Base-by-base conservation (phyloP, 2,888 invertebrate genomes). In the Smittia aterrima region DNA sequence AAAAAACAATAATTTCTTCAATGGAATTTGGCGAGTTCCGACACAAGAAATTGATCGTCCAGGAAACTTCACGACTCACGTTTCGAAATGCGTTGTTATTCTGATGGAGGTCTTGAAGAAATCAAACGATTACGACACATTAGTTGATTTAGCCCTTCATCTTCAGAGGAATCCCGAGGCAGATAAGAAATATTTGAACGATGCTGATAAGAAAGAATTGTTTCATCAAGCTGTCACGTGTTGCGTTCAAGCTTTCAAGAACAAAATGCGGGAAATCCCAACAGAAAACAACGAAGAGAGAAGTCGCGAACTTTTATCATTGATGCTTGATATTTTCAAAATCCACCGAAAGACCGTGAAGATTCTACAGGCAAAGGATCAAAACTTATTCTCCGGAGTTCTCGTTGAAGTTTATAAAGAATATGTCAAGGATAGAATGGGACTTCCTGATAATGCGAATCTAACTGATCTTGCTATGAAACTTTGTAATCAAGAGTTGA, bases 1-100 rank as follows among this genome's bases (percentile, higher is more conserved):
- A 70, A 96, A 92, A 82, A 87, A 86, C 73, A 89, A 88, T 20
- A 96, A 96, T 82, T 94, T 96, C 79, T 96, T 96, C 78, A 93
- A 95, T 84, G 92, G 95, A 66, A 91, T 97, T 75, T 97, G 96
- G 96, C 87, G 95, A 77, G 94, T 95, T 80, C 96, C 95, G 0
- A 87, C 90, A 1, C 88, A 88, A 75, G 97, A 98, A 85, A 92
- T 97, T 54, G 96, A 97, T 80, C 87, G 97, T 76, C 90, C 95
- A 0, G 97, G 97, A 1, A 92, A 94, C 77, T 93, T 98, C 80
- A 91, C 94, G 0, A 90, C 93, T 40, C 96, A 97, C 80, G 92
- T 97, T 90, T 92, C 90, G 76, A 88, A 93, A 75, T 92, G 93
- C 77, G 89, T 95, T 1, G 86, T 89, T 22, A 87, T 96, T 38